Evolutionary conservation across 92 coral and sea anemone species (phyloP).

Genomic region (Parazoanthus darwini): DNA sequence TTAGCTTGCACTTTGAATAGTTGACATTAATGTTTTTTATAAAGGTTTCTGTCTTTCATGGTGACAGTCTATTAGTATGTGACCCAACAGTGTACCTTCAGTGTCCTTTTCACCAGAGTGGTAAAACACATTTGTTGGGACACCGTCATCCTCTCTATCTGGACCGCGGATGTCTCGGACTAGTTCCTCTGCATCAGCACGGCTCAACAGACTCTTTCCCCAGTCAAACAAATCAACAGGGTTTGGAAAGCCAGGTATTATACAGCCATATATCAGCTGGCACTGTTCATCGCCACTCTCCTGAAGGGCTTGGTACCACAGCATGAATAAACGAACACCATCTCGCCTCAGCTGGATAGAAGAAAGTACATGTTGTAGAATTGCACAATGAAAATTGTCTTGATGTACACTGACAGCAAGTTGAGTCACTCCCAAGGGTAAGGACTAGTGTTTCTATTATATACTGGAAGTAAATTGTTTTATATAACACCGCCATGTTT

Average conservation of each 20-base stretch:
- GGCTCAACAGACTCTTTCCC: conserved; percentile 63
- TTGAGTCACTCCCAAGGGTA: too few species aligned
- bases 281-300: conserved; percentile 81
- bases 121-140: conserved; percentile 64
- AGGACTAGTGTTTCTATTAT: too few species aligned
- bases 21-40: neutral
- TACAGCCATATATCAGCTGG: conserved; percentile 84
- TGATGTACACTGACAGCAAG: too few species aligned
- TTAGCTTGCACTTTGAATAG: too few species aligned
- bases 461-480: too few species aligned
- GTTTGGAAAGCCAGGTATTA: conserved; percentile 96
- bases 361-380: neutral
- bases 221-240: conserved; percentile 75
- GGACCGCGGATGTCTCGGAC: conserved; percentile 68
- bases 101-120: conserved; percentile 65
- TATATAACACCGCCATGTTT: too few species aligned
- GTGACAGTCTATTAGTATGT: neutral
- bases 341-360: conserved; percentile 75
- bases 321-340: conserved; percentile 87
- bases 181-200: conserved; percentile 74
- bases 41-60: neutral
- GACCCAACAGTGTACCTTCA: conserved; percentile 56
- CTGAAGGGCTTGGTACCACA: conserved; percentile 92
- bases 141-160: conserved; percentile 58
- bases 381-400: neutral